Evolutionary conservation across 2,113 vertebrate species (phyloP).

Genomic region (Physeter macrocephalus): DNA sequence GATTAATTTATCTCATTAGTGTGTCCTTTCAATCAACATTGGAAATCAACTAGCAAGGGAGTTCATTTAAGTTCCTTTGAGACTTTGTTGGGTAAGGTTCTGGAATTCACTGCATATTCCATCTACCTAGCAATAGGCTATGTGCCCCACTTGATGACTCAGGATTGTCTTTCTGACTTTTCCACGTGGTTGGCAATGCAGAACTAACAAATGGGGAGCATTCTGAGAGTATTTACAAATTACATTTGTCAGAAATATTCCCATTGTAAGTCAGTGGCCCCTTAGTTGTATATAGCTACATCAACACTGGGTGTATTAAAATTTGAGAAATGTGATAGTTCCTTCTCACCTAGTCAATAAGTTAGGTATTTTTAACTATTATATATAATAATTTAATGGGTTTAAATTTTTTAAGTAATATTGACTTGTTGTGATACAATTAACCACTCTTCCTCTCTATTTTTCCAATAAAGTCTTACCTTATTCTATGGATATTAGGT

Average conservation of each 20-base stretch:
- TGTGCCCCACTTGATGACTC: background rate
- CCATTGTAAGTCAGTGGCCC: background rate
- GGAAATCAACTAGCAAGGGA: background rate
- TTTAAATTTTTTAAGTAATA: constrained; percentile 18
- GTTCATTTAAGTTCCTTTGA: background rate
- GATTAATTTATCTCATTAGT: background rate
- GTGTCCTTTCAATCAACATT: background rate
- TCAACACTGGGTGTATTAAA: background rate
- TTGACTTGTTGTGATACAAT: constrained; percentile 34
- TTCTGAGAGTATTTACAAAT: background rate
- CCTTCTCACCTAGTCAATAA: background rate
- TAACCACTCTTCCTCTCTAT: constrained; percentile 40
- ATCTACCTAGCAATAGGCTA: background rate
- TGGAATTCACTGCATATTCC: background rate
- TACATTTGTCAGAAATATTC: background rate
- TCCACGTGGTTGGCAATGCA: background rate
- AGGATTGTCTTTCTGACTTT: background rate
- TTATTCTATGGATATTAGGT: background rate
- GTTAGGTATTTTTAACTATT: background rate
- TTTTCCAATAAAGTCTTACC: constrained; percentile 41
- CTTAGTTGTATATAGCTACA: background rate
- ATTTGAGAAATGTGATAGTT: background rate
- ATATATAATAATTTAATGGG: background rate
- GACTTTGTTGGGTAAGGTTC: background rate
- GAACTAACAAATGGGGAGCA: background rate